phyloP scores from a whole-genome alignment of 2,797 vertebrate genomes.

The Neosilurus mollespiculum region DNA sequence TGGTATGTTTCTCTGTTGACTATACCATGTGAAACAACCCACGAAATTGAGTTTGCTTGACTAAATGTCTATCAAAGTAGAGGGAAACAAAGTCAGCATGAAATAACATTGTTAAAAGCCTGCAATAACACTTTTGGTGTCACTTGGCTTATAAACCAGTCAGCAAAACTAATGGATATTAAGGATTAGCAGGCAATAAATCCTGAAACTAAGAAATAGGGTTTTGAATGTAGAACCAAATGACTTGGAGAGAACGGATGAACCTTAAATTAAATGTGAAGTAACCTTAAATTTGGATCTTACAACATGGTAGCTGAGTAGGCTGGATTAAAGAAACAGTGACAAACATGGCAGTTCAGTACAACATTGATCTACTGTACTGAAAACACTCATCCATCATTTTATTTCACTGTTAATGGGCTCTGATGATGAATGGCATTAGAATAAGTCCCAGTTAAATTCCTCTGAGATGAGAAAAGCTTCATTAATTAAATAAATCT shows the following conservation, averaged over 20 bases:
- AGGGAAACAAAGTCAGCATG: slow-evolving; percentile 56
- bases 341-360: neutral
- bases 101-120: slow-evolving; percentile 53
- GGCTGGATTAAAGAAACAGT: neutral
- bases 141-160: slow-evolving; percentile 33
- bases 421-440: slow-evolving; percentile 25
- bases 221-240: slow-evolving; percentile 23
- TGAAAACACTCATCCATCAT: neutral
- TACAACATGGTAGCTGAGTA: neutral
- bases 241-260: neutral
- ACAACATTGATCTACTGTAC: neutral
- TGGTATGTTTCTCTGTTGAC: neutral
- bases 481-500: slow-evolving; percentile 47
- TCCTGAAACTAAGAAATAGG: slow-evolving; percentile 29
- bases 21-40: slow-evolving; percentile 34
- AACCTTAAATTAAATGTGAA: slow-evolving; percentile 24
- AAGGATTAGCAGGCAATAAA: slow-evolving; percentile 43
- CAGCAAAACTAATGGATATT: slow-evolving; percentile 37
- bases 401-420: slow-evolving; percentile 34
- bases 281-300: neutral
- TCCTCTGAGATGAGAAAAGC: slow-evolving; percentile 22
- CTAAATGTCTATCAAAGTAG: slow-evolving; percentile 15
- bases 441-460: slow-evolving; percentile 34
- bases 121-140: slow-evolving; percentile 26
- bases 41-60: slow-evolving; percentile 55